A percentile compares a stretch with the other conserved stretches of the same genome.
These are phyloP conservation scores for Suillia variegata DNA, from an alignment of 2,888 invertebrate species.

Conservation along the genomic window DNA sequence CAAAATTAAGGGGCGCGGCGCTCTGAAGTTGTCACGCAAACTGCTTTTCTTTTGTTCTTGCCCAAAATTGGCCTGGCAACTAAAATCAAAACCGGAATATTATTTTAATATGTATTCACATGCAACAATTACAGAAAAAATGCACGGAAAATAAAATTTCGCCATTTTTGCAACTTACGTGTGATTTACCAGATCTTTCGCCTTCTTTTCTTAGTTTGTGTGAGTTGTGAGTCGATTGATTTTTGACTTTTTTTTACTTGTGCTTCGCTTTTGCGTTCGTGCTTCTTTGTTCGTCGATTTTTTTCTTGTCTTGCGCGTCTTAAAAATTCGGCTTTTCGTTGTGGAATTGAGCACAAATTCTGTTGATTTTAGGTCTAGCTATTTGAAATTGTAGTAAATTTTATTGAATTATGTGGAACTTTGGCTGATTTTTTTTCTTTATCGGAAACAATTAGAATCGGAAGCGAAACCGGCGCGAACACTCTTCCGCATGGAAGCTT, in stretches of 20 bases:
- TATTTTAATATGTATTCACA: too few species aligned
- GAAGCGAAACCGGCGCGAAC: slow-evolving; percentile 40
- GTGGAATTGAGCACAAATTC: background rate
- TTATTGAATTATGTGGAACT: slow-evolving; percentile 11
- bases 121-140: too few species aligned
- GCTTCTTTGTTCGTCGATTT: slow-evolving; percentile 17
- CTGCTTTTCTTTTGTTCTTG: too few species aligned
- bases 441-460: slow-evolving; percentile 19
- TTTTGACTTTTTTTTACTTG: slow-evolving; percentile 16
- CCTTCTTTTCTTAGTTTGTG: background rate
- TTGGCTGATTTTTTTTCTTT: slow-evolving; percentile 15
- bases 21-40: too few species aligned
- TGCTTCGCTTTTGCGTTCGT: slow-evolving; percentile 16
- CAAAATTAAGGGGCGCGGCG: background rate
- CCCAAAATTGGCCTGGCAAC: too few species aligned
- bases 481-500: slow-evolving; percentile 47
- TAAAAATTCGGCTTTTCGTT: too few species aligned
- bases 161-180: background rate
- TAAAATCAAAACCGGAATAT: too few species aligned
- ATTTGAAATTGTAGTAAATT: background rate
- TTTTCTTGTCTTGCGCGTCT: background rate
- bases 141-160: too few species aligned
- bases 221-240: slow-evolving; percentile 16
- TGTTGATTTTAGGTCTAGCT: background rate
- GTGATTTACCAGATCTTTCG: background rate